Percentiles rank a stretch among this genome's conserved stretches.
These are phyloP conservation scores for Cephus spinipes DNA, from an alignment of 2,888 invertebrate species.

Conservation along the genomic window DNA sequence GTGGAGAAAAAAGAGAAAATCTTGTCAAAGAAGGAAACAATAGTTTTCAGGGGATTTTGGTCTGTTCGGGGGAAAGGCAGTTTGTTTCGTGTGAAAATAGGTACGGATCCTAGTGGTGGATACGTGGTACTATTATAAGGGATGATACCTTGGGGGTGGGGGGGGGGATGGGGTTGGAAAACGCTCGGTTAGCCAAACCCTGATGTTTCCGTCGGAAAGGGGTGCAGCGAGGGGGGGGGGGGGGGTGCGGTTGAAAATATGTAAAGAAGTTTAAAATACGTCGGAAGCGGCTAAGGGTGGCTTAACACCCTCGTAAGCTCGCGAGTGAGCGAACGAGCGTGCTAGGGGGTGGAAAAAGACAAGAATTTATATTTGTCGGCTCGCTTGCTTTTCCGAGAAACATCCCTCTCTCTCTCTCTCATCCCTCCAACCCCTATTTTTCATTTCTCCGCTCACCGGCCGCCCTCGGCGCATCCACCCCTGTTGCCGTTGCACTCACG, in stretches of 20 bases:
- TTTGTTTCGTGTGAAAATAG: neutral
- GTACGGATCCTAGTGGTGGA: neutral
- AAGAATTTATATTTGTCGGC: conserved; percentile 57
- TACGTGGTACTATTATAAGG: neutral
- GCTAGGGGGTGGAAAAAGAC: conserved; percentile 8
- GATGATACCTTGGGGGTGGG: neutral
- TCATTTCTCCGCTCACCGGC: conserved; percentile 15
- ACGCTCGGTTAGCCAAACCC: neutral
- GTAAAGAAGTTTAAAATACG: conserved; percentile 49
- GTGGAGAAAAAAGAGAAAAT: neutral
- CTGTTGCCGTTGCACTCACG: conserved; percentile 4
- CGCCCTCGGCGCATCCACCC: conserved; percentile 5
- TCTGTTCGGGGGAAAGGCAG: neutral
- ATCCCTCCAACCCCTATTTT: neutral
- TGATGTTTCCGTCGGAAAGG: neutral
- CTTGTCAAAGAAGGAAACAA: neutral
- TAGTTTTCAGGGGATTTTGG: neutral
- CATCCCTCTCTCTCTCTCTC: conserved; percentile 45
- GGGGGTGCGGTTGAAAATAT: conserved; percentile 31
- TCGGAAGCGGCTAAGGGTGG: conserved; percentile 35
- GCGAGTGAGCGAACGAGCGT: conserved; percentile 12
- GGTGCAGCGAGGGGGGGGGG: neutral
- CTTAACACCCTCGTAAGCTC: conserved; percentile 50
- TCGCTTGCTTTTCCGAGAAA: conserved; percentile 53
- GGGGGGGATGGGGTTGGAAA: neutral